Percentiles rank a stretch among this genome's conserved stretches.
These are phyloP conservation scores for Glossophaga mutica DNA, from an alignment of 2,797 vertebrate genomes.

Conservation along the genomic window DNA sequence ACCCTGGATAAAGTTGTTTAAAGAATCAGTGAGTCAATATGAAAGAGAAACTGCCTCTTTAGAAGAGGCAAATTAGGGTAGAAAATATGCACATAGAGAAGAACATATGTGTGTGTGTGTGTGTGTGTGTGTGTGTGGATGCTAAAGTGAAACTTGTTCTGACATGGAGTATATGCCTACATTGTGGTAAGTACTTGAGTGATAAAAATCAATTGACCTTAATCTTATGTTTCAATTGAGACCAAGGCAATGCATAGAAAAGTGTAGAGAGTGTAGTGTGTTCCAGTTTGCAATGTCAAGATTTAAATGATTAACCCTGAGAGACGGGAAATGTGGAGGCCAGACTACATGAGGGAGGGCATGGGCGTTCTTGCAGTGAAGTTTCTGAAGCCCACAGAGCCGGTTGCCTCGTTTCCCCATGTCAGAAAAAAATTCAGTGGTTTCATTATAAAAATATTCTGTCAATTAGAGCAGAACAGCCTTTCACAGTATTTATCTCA, in stretches of 20 bases:
- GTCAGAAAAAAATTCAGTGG: not conserved
- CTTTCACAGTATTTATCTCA: constrained; percentile 33
- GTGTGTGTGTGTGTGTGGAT: no score
- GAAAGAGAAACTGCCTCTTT: not conserved
- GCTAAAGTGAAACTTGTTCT: not conserved
- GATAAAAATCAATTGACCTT: not conserved
- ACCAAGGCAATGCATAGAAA: not conserved
- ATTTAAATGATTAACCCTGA: not conserved
- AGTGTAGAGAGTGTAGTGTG: not conserved
- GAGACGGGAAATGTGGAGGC: not conserved
- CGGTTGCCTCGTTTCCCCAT: not conserved
- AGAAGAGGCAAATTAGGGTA: not conserved
- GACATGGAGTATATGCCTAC: not conserved
- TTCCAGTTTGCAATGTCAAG: not conserved
- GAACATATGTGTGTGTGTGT: no score
- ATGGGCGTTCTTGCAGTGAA: not conserved
- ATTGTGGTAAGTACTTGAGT: not conserved
- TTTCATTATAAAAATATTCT: not conserved
- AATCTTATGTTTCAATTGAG: not conserved
- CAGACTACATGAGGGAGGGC: not conserved
- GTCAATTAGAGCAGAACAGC: not conserved
- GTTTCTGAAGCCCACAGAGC: not conserved
- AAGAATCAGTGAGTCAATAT: not conserved
- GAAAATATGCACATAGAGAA: not conserved
- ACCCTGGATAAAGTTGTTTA: not conserved